Conservation (phyloP, 2,113 vertebrate species). For the Nannobrachium achirus region DNA sequence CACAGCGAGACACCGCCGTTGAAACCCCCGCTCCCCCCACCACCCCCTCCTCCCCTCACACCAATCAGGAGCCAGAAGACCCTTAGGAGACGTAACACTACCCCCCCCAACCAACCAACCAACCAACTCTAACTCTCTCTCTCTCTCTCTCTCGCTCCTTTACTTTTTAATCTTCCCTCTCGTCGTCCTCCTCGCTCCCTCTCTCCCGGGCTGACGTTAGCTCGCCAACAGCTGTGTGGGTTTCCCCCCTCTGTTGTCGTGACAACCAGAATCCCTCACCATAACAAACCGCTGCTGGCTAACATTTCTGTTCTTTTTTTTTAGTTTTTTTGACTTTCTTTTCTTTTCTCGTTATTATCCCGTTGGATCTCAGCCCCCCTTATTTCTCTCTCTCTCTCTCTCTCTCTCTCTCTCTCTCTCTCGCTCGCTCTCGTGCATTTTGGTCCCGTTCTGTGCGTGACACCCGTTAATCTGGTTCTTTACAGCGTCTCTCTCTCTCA, state of each 20-base stretch:
- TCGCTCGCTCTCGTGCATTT: not conserved
- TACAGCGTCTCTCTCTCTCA: not conserved
- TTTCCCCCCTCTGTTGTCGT: constrained; percentile 75
- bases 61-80: constrained; percentile 53
- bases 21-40: constrained; percentile 40
- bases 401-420: not conserved
- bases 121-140: constrained; percentile 24
- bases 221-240: constrained; percentile 79
- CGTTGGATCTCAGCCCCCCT: constrained; percentile 47
- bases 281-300: constrained; percentile 66
- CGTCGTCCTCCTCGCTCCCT: constrained; percentile 6
- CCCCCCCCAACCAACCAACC: constrained; percentile 4
- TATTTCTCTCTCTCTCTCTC: constrained; percentile 20
- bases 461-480: too few relatives aligned
- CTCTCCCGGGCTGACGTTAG: constrained; percentile 43
- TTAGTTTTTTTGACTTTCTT: constrained; percentile 11
- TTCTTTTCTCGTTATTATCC: constrained; percentile 48
- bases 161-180: constrained; percentile 17
- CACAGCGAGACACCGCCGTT: constrained; percentile 60
- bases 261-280: constrained; percentile 64
- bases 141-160: constrained; percentile 10
- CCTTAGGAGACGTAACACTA: constrained; percentile 49
- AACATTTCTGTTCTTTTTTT: constrained; percentile 24
- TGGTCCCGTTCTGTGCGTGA: too few relatives aligned
- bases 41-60: constrained; percentile 37